A percentile compares a stretch with the other conserved stretches of the same genome.
Evolutionary conservation across 2,797 vertebrate genomes (phyloP).

Genomic region (Sylvia borin): DNA sequence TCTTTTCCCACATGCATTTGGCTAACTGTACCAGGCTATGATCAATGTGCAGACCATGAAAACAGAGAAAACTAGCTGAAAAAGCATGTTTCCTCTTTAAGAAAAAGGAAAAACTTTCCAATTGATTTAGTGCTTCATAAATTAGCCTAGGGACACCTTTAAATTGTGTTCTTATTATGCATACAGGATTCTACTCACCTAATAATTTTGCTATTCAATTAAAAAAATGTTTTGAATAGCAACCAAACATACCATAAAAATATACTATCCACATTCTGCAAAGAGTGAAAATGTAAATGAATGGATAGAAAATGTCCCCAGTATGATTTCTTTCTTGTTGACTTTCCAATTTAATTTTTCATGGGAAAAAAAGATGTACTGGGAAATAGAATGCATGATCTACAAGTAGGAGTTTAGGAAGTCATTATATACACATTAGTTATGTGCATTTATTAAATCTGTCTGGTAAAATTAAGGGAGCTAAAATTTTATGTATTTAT

Average conservation of each 20-base stretch:
- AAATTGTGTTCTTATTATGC: conserved; percentile 75
- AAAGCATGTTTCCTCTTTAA: conserved; percentile 63
- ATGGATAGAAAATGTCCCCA: conserved; percentile 39
- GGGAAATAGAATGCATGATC: conserved; percentile 63
- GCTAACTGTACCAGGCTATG: neutral
- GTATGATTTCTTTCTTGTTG: conserved; percentile 64
- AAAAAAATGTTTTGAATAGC: conserved; percentile 72
- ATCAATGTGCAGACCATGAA: conserved; percentile 36
- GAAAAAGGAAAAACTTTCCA: conserved; percentile 56
- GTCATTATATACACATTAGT: conserved; percentile 66
- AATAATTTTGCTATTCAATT: conserved; percentile 76
- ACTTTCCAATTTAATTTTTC: conserved; percentile 62
- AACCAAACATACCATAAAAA: conserved; percentile 62
- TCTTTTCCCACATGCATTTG: conserved; percentile 41
- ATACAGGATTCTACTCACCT: conserved; percentile 74
- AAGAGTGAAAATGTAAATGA: conserved; percentile 65
- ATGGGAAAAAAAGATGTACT: conserved; percentile 32
- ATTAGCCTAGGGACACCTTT: conserved; percentile 76
- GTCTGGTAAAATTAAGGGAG: conserved; percentile 44
- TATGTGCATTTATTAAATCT: conserved; percentile 68
- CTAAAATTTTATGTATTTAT: conserved; percentile 54
- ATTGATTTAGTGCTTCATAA: conserved; percentile 74
- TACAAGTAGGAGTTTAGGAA: conserved; percentile 61
- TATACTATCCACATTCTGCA: conserved; percentile 23
- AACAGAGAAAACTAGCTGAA: conserved; percentile 59